Conservation (phyloP, 2,113 vertebrate genomes). For the Pseudopipra pipra region DNA sequence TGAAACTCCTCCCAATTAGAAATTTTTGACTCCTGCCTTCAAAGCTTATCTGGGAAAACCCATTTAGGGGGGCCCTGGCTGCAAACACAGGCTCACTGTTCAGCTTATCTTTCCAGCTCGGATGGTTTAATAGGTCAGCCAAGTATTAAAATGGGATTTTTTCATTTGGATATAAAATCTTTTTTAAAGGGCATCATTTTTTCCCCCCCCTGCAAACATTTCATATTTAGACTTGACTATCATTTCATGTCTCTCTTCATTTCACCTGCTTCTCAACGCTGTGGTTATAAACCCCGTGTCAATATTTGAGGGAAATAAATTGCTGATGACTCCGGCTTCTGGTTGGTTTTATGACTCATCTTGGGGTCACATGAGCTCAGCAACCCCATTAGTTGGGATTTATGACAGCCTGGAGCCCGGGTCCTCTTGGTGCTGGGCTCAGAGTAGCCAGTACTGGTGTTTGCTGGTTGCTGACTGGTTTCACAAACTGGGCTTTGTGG, state of each 20-base stretch:
- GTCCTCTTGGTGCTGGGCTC: not conserved
- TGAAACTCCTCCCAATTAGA: not conserved
- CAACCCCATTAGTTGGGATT: not conserved
- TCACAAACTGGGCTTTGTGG: not conserved
- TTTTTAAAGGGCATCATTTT: not conserved
- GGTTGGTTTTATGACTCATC: constrained; percentile 22
- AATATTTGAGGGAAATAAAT: constrained; percentile 29
- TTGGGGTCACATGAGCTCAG: not conserved
- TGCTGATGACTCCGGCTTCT: not conserved
- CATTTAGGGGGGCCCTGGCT: not conserved
- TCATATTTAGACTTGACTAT: not conserved
- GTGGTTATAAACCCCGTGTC: not conserved
- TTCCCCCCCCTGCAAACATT: accelerated
- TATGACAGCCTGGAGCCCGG: accelerated
- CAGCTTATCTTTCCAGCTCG: not conserved
- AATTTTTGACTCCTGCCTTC: not conserved
- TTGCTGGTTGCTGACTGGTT: not conserved
- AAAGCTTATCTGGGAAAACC: not conserved
- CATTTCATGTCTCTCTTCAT: not conserved
- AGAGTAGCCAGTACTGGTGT: not conserved
- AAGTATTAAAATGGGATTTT: not conserved
- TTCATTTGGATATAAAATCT: not conserved
- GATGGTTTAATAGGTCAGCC: not conserved
- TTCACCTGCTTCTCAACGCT: not conserved
- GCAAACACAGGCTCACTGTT: not conserved